Evolutionary conservation across 2,888 invertebrate species (phyloP), one percentile per base, ranked within the genome.

Genomic region (Dione juno): DNA sequence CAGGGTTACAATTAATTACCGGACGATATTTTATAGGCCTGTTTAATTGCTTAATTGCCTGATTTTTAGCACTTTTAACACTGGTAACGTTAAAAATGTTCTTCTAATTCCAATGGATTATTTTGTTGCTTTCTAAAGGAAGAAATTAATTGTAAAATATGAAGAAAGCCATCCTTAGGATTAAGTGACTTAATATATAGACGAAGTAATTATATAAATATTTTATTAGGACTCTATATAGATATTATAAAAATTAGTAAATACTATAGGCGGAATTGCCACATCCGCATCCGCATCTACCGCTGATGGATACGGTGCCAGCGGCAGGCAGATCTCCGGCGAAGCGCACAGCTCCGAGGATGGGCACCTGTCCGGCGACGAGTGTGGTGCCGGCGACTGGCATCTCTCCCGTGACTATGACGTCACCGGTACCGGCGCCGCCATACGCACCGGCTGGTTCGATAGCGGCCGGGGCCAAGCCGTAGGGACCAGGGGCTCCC

Each of bases 341-440:
- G 74, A 86, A 82, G 37, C 77, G 71, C 10, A 83, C 82, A 28
- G 79, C 76, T 8, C 84, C 81, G 50, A 79, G 77, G 69, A 82
- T 81, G 5, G 83, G 82, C 16, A 83, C 79, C 64, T 78, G 78
- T 52, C 82, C 82, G 16, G 77, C 76, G 41, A 82, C 77, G 8
- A 77, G 73, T 6, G 82, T 82, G 16, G 70, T 75, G 21, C 84
- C 84, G 63, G 74, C 74, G 21, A 84, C 78, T 19, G 76, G 78
- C 72, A 83, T 76, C 72, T 83, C 80, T 11, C 82, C 78, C 35
- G 64, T 71, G 16, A 79, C 77, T 3, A 70, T 72, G 11, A 80
- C 68, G 19, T 80, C 77, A 5, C 77, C 75, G 21, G 77, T 64
- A 6, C 80, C 78, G n/a, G 77, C 74, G 11, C 77, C 74, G 19